Evolutionary conservation across 2,888 invertebrate species (phyloP), one percentile per base, ranked within the genome.

Genomic region (Anticlea derivata): DNA sequence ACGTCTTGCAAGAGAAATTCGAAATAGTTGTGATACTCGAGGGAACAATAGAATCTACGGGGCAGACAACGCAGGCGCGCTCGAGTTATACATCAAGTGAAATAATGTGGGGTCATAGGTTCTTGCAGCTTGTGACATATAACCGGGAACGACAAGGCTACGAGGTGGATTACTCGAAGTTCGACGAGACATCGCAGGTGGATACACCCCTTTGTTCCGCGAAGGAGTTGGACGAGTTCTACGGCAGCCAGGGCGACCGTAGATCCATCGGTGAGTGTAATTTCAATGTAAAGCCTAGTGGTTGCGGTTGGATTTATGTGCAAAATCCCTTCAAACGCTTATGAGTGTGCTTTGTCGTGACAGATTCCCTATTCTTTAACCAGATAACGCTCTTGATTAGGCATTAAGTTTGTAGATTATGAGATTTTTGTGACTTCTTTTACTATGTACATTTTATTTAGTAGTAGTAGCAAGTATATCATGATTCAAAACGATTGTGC

Each of bases 1-100:
- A 97, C 73, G 93, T 97, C 71, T 90, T 96, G 30, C 93, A 94
- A 63, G 94, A 97, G 68, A 93, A 95, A 63, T 97, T 97, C 77
- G 94, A 97, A 85, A 91, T 97, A 72, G 95, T 97, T 33, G 95
- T 96, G 12, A 94, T 96, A 61, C 89, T 97, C 55, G 96, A 96
- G 79, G 96, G 96, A 30, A 95, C 94, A 6, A 94, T 94, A 57
- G 96, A 96, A 79, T 95, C 95, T 37, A 97, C 97, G 4, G 95
- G 94, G 5, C 94, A 94, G 75, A 94, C 94, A 2, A 94, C 94
- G 1, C 95, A 95, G 70, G 94, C 94, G 11, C 91, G 95, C 33
- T 94, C 95, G 7, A 95, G 95, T 70, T 96, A 96, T 70, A 90
- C 96, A 37, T 94, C 95, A 0, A 93, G 93, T 76, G 96, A 96